Evolutionary conservation across 2,888 invertebrate genomes (phyloP).

Genomic region (Hypomecis punctinalis): DNA sequence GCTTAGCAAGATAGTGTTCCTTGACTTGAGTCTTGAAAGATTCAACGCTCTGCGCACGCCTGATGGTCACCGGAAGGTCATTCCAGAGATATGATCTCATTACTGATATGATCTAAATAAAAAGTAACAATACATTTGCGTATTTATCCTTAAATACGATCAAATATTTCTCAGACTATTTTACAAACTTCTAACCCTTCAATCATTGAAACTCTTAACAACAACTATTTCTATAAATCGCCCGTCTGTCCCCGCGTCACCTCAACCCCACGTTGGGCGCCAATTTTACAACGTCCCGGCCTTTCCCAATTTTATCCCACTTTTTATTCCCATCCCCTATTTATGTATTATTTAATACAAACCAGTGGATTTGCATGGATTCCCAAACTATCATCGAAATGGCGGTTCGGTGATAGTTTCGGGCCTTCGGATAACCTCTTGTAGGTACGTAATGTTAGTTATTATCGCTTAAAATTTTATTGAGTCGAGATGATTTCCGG

Average conservation of each 20-base stretch:
- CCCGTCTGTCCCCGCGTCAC: constrained; percentile 24
- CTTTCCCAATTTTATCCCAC: constrained; percentile 74
- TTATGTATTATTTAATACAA: constrained; percentile 80
- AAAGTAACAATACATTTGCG: too few species aligned
- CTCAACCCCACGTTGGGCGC: constrained; percentile 24
- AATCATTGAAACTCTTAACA: neutral
- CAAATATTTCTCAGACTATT: neutral
- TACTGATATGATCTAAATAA: too few species aligned
- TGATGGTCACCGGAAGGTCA: too few species aligned
- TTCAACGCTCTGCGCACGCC: too few species aligned
- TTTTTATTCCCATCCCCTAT: constrained; percentile 71
- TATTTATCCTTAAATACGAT: too few species aligned
- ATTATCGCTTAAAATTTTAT: constrained; percentile 63
- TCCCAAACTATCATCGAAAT: constrained; percentile 43
- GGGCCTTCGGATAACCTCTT: constrained; percentile 50
- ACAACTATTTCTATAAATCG: constrained; percentile 9
- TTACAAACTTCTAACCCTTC: neutral
- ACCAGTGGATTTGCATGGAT: constrained; percentile 74
- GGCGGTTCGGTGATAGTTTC: constrained; percentile 49
- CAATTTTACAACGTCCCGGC: constrained; percentile 44
- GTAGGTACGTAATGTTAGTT: constrained; percentile 50
- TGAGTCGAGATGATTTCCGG: constrained; percentile 52
- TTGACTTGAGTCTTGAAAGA: too few species aligned
- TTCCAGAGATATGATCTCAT: too few species aligned
- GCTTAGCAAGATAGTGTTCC: too few species aligned